Evolutionary conservation across 2,113 vertebrate species (phyloP).

Genomic region (human): DNA sequence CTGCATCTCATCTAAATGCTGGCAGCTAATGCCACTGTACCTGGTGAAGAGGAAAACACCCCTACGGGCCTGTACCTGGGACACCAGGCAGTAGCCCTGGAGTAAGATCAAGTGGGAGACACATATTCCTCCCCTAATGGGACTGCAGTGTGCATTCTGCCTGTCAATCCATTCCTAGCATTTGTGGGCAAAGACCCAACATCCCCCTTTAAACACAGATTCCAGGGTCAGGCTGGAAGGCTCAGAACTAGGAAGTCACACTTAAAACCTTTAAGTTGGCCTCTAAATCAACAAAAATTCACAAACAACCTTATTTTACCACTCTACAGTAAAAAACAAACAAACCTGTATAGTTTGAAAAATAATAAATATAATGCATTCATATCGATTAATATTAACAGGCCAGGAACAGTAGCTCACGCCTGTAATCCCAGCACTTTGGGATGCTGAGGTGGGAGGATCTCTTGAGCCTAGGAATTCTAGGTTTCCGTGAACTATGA

Average conservation of each 20-base stretch:
- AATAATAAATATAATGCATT: background rate
- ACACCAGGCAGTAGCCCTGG: too few species aligned
- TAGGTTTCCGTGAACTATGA: too few species aligned
- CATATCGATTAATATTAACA: background rate
- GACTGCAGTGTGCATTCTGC: background rate
- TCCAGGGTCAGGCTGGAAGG: background rate
- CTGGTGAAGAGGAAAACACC: background rate
- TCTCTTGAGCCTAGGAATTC: too few species aligned
- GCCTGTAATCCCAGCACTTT: too few species aligned
- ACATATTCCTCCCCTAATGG: background rate
- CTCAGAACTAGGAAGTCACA: background rate
- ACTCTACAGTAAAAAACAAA: background rate
- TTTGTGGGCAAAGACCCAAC: background rate
- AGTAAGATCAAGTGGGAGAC: background rate
- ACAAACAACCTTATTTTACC: background rate
- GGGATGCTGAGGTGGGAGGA: too few species aligned
- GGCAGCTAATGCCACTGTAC: background rate
- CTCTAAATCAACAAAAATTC: background rate
- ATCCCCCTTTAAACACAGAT: accelerated
- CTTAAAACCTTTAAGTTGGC: background rate
- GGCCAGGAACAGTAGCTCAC: too few species aligned
- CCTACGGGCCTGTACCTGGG: background rate
- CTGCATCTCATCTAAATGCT: constrained; percentile 55
- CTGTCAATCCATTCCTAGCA: background rate
- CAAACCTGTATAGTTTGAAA: background rate